Evolutionary conservation across 2,797 vertebrate species (phyloP).

Genomic region (Lepilemur septentrionalis): DNA sequence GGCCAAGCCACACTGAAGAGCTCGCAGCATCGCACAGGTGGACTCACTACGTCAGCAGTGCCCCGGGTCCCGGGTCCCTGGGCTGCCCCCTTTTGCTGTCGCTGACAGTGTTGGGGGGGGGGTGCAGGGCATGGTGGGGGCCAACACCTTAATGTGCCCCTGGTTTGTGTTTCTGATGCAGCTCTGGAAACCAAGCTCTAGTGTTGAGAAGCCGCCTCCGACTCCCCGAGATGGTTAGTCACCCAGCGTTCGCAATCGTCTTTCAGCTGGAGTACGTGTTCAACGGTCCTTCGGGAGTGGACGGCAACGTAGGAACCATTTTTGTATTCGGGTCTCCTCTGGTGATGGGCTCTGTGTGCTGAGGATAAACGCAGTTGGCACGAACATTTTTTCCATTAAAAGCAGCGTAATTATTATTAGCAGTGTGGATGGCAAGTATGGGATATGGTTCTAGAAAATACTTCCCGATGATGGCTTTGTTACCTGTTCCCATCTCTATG

Average conservation of each 20-base stretch:
- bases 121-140: fast-evolving
- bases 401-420: neutral
- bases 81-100: too few relatives aligned
- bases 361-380: fast-evolving
- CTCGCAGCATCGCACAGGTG: fast-evolving
- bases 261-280: slow-evolving; percentile 96
- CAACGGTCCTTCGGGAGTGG: slow-evolving; percentile 80
- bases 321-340: fast-evolving
- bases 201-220: slow-evolving; percentile 91
- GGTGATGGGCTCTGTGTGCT: neutral
- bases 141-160: fast-evolving
- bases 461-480: neutral
- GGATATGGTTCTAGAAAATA: fast-evolving
- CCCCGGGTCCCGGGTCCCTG: fast-evolving
- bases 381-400: fast-evolving
- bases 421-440: fast-evolving
- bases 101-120: neutral
- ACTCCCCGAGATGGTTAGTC: slow-evolving; percentile 89
- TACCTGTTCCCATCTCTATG: fast-evolving
- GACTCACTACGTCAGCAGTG: fast-evolving
- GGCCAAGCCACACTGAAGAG: fast-evolving
- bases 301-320: slow-evolving; percentile 86
- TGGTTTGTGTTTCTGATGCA: neutral
- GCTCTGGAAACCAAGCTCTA: slow-evolving; percentile 82
- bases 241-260: slow-evolving; percentile 86